Evolutionary conservation across 2,888 invertebrate genomes (phyloP), one percentile per base, ranked within the genome.

Genomic region (Oscheius sp.): DNA sequence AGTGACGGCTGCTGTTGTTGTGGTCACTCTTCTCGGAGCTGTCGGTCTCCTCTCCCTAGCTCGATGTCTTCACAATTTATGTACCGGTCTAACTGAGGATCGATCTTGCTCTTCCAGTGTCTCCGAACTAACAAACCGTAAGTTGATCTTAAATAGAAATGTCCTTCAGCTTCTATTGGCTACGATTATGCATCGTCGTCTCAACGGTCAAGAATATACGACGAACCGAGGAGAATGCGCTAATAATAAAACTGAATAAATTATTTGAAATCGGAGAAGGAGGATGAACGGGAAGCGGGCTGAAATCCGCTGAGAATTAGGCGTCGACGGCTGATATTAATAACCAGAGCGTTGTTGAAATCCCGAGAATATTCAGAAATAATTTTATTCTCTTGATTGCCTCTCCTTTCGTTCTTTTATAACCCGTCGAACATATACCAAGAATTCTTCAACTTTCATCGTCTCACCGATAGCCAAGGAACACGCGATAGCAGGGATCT

Each of bases 401-500:
- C 54, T 54, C 30, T 6, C 14, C 24, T 28, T 24, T 12, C 59
- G 38, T 20, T 59, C 59, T 1, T 26, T 9, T 14, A 59, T 30
- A 9, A 20, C 59, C 8, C n/a, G 24, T 2, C 59, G 41, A 2
- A 59, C n/a, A 30, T 26, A 28, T 8, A 26, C 20, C 2, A 59
- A 26, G n/a, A 41, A 59, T 4, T 59, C 59, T n/a, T 44, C 44
- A 14, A 59, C 24, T 14, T n/a, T 26, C 26, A 59, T 59, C 14
- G 14, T 22, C 50, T 30, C 41, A 28, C 26, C 4, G 6, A 20
- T 5, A 20, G 62, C 38, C 32, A 62, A 12, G 9, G 67, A 22
- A 14, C 22, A 49, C 6, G 50, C 67, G 8, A 67, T 41, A 4
- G 62, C 67, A 0, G 67, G 67, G 17, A 62, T 50, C 41, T 67